Evolutionary conservation across 2,797 vertebrate species (phyloP).

Genomic region (Lithobates pipiens): DNA sequence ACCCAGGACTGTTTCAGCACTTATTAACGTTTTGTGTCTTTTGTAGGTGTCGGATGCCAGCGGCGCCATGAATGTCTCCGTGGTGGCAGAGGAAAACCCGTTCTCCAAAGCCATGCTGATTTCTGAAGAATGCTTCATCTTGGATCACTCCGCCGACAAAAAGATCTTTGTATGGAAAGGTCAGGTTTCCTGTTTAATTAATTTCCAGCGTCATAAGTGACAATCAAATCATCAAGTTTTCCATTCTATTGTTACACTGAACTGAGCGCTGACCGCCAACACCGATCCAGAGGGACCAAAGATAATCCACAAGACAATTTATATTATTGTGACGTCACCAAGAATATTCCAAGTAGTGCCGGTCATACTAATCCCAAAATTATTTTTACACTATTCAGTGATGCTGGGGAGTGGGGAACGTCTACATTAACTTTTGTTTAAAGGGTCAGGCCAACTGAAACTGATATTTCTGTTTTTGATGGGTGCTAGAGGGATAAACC

Average conservation of each 20-base stretch:
- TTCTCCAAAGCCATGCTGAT: slow-evolving; percentile 83
- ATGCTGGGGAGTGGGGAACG: too few relatives aligned
- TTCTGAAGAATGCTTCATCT: slow-evolving; percentile 90
- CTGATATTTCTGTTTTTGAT: too few relatives aligned
- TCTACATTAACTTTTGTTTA: neutral
- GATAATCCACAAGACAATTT: too few relatives aligned
- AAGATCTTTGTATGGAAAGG: slow-evolving; percentile 95
- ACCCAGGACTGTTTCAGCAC: too few relatives aligned
- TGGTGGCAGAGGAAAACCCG: slow-evolving; percentile 87
- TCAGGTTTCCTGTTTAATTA: slow-evolving; percentile 65
- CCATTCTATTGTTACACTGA: neutral
- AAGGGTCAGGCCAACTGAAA: neutral
- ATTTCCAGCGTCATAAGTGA: neutral
- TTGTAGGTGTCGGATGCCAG: slow-evolving; percentile 88
- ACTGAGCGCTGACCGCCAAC: neutral
- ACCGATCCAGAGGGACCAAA: neutral
- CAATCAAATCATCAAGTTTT: neutral
- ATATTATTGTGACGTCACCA: too few relatives aligned
- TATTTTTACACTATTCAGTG: too few relatives aligned
- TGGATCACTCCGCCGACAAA: slow-evolving; percentile 85
- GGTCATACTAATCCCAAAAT: too few relatives aligned
- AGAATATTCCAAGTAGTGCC: too few relatives aligned
- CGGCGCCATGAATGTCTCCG: slow-evolving; percentile 83
- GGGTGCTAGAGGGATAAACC: too few relatives aligned
- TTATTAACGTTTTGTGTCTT: neutral